Evolutionary conservation across 2,113 vertebrate species (phyloP), one percentile per base, ranked within the genome.

Genomic region (Rutilus rutilus): DNA sequence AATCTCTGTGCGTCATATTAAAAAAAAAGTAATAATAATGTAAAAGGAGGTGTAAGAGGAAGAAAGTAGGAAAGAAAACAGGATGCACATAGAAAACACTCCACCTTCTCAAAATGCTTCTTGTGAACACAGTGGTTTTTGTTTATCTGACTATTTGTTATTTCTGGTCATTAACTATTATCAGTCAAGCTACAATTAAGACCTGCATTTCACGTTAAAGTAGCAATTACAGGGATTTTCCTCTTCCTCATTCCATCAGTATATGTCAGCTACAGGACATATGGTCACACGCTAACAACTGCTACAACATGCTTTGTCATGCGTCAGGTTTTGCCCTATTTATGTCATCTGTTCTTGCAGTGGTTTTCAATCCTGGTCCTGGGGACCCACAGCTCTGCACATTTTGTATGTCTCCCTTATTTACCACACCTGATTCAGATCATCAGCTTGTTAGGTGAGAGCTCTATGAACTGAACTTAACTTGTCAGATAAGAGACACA

Each of bases 101-200:
- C 11, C 17, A 21, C 36, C 19, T 71, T 75, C 36, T 45, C 36
- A 6, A 75, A 27, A 27, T 9, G n/a, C 21, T 52, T 52, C 47
- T 76, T 52, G 25, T 76, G 15, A 76, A 54, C 47, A 30, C n/a
- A 76, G 45, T 76, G 47, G 3, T 52, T 52, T 21, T 30, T 52
- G 25, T 77, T 76, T 30, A 75, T 75, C 54, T 77, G 8, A 30
- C 74, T 27, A 77, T 52, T 77, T 77, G 25, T 77, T 77, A 77
- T 77, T 77, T 77, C 47, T 77, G 47, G 25, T 77, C 74, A 77
- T 77, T 77, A 52, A 54, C 47, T 33, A 30, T 52, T 76, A 76
- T 77, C 33, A 54, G 47, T 30, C 47, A 77, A 77, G 74, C 25
- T 77, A 77, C 47, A 77, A 54, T 54, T 77, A 77, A 54, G n/a